Evolutionary conservation across 2,797 vertebrate genomes (phyloP), one percentile per base, ranked within the genome.

Genomic region (Poliocrania exsul): DNA sequence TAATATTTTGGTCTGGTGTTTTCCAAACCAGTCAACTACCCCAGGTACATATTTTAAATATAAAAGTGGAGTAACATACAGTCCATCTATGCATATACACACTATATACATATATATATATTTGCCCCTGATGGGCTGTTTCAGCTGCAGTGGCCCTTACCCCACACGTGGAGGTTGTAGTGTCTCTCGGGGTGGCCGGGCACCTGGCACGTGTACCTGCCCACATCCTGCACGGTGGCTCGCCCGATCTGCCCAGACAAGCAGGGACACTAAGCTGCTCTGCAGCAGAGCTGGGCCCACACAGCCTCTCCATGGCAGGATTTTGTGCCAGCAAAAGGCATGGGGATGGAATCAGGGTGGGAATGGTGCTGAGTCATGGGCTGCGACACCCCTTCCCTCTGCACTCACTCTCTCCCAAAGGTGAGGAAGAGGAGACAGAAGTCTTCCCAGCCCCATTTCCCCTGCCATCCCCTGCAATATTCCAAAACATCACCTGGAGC

Each of bases 101-200:
- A 10, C 5, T 14, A 0, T 16, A 5, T 35, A 46, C 35, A 28
- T 42, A 57, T 28, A 57, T 13, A 58, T 21, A 17, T 15, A 12
- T 57, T 24, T 58, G 10, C 62, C 58, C 75, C 62, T 2, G 24
- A 3, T 1, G 14, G 61, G 25, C 24, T 46, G 1, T 66, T 46
- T 35, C 49, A 44, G 33, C 53, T 11, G 0, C 33, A 12, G n/a
- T 2, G 60, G 49, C 38, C 51, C 95, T 98, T 93, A 98, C 98
- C 98, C 98, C 96, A 98, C 77, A 98, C 95, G 0, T 92, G 35
- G 7, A 98, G 95, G 78, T 92, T 95, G 92, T 97, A 97, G 92
- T 96, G 97, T 31, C 95, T 97, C 90, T 97, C 94, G 0, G 88
- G 96, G 93, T 13, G 90, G 50, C 97, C 95, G 7, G 94, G 65